Evolutionary conservation across 2,797 vertebrate genomes (phyloP), one percentile per base, ranked within the genome.

Genomic region (Sebastiscus albofasciatus): DNA sequence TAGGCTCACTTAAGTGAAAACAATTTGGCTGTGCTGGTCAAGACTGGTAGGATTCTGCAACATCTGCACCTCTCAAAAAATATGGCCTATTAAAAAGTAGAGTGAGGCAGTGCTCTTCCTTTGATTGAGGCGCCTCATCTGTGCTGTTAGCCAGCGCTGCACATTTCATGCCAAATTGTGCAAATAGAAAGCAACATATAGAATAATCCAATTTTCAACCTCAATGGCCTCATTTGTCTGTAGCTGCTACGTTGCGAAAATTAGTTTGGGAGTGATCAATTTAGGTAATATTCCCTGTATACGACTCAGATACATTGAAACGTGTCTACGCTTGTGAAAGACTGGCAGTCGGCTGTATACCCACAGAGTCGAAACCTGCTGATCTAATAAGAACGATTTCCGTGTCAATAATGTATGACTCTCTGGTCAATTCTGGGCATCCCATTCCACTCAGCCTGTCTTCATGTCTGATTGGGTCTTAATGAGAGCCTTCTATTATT

Each of bases 401-500:
- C 72, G 82, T 90, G 90, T 96, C 92, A 96, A 96, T 96, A 95
- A 96, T 95, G 92, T 76, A 96, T 94, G 93, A 93, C 82, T 88
- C 90, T 88, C 81, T 79, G 89, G 90, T 94, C 89, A 90, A 85
- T 89, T 83, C 81, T 24, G 55, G 85, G 90, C 74, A 85, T 89
- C 87, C 91, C 83, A 89, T 86, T 90, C 80, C 80, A 85, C 85
- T 90, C 90, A 67, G 84, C 84, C 86, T 77, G 80, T 90, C 94
- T 93, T 92, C 89, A 86, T 90, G 93, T 96, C 90, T 95, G 95
- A 96, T 95, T 95, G 95, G 90, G 90, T 94, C 90, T 91, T 96
- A 96, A 96, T 94, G 94, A 96, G 94, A 90, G 87, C 84, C 83
- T 93, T 96, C 93, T 91, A 96, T 96, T 96, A 96, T 96, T 96